Evolutionary conservation across 2,797 vertebrate genomes (phyloP), one percentile per base, ranked within the genome.

Genomic region (Tragopan temminckii): DNA sequence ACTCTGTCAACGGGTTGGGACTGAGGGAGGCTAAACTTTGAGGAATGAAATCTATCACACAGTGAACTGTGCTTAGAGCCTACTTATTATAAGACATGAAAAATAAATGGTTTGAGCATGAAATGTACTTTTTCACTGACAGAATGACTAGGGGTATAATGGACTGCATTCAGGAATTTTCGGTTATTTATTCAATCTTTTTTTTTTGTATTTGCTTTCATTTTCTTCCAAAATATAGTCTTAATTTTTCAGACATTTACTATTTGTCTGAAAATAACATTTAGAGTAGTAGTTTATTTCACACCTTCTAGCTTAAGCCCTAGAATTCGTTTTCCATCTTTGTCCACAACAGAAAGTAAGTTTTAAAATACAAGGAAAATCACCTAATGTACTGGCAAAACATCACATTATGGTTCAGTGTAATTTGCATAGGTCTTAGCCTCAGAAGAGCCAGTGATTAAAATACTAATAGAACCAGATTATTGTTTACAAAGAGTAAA

Each of bases 41-140:
- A 66, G 55, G 81, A 91, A 95, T 29, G 23, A 95, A 95, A 96
- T 96, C 81, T 96, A 95, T 95, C 81, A 95, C 69, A 91, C 12
- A 45, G 64, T 64, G 81, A 95, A 53, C 69, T 88, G 55, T 59
- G 64, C 40, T 94, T 92, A 90, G 86, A 94, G 69, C 33, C 93
- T 94, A 43, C 74, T 84, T 95, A 81, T 79, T 88, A 79, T 15
- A 84, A 90, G 75, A 76, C 80, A 85, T 81, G 74, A 93, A 96
- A 95, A 95, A 93, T 86, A 95, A 96, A 93, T 88, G 40, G 70
- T 42, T 86, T 93, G 52, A 66, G 8, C 43, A 7, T 69, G 70
- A 96, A 81, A 45, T 7, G 53, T 62, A 42, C 52, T 90, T 88
- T 93, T 90, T 85, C 63, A 86, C 58, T 68, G 45, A 88, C 33